Evolutionary conservation across 2,113 vertebrate genomes (phyloP).

Genomic region (Calyptomena viridis): DNA sequence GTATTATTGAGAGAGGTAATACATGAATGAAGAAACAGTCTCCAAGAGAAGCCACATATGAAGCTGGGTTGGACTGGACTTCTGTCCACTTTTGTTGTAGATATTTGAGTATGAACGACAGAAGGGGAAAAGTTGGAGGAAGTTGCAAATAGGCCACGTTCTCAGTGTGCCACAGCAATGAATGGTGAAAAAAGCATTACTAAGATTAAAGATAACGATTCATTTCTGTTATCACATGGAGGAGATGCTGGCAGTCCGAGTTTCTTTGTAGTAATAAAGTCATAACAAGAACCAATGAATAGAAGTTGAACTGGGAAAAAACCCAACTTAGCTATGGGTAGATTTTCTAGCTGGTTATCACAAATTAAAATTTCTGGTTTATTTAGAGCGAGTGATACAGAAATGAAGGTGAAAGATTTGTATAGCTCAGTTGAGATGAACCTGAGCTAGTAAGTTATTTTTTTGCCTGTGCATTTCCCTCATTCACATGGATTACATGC

Average conservation of each 20-base stretch:
- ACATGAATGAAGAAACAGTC: not conserved
- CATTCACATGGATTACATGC: not conserved
- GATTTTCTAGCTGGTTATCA: not conserved
- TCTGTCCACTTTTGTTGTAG: not conserved
- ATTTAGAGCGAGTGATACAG: not conserved
- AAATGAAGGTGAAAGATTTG: not conserved
- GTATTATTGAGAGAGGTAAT: not conserved
- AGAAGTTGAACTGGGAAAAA: not conserved
- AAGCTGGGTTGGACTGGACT: not conserved
- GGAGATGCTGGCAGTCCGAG: not conserved
- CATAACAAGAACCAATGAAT: not conserved
- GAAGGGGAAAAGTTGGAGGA: not conserved
- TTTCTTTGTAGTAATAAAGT: not conserved
- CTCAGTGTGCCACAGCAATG: not conserved
- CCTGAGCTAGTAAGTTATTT: not conserved
- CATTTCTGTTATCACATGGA: not conserved
- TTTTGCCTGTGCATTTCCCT: not conserved
- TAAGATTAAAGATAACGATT: not conserved
- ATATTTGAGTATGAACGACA: not conserved
- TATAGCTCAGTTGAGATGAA: not conserved
- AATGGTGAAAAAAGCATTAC: accelerated
- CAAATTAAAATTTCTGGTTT: not conserved
- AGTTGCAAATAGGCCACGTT: not conserved
- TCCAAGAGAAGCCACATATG: not conserved
- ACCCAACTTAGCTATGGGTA: not conserved